Percentiles rank a stretch among this genome's conserved stretches.
Evolutionary conservation across 1,140 invertebrate genomes (phyloP).

Genomic region (Penaeus japonicus): DNA sequence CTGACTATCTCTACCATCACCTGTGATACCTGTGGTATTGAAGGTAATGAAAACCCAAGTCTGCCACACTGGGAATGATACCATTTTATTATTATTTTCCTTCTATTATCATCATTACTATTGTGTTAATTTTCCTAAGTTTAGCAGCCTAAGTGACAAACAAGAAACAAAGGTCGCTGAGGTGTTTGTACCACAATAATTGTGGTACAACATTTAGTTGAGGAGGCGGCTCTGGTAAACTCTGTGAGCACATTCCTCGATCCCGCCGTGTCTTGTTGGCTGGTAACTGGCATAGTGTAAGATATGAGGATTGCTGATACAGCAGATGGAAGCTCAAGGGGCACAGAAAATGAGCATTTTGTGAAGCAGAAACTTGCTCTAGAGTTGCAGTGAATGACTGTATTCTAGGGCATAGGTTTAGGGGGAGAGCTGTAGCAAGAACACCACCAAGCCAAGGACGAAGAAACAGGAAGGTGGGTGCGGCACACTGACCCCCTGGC

Average conservation of each 20-base stretch:
- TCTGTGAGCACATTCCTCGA: not conserved
- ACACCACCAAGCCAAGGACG: constrained; percentile 27
- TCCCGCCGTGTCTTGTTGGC: constrained; percentile 36
- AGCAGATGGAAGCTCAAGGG: constrained; percentile 20
- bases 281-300: constrained; percentile 3
- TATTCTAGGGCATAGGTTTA: constrained; percentile 14
- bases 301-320: constrained; percentile 8
- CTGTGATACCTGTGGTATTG: constrained; percentile 40
- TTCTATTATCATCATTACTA: constrained; percentile 2
- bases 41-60: constrained; percentile 46
- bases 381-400: constrained; percentile 21
- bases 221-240: constrained; percentile 16
- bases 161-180: constrained; percentile 41
- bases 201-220: not conserved
- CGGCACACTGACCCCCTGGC: constrained; percentile 49
- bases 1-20: constrained; percentile 2
- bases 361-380: constrained; percentile 14
- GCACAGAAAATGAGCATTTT: constrained; percentile 14
- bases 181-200: constrained; percentile 26
- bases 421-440: constrained; percentile 13
- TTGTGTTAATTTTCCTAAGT: not conserved
- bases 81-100: not conserved
- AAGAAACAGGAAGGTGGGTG: constrained; percentile 46
- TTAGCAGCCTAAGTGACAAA: not conserved
- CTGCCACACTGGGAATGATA: constrained; percentile 8